These are phyloP conservation scores for Perca schrenkii DNA, from an alignment of 2,113 vertebrate genomes.

Conservation along the genomic window DNA sequence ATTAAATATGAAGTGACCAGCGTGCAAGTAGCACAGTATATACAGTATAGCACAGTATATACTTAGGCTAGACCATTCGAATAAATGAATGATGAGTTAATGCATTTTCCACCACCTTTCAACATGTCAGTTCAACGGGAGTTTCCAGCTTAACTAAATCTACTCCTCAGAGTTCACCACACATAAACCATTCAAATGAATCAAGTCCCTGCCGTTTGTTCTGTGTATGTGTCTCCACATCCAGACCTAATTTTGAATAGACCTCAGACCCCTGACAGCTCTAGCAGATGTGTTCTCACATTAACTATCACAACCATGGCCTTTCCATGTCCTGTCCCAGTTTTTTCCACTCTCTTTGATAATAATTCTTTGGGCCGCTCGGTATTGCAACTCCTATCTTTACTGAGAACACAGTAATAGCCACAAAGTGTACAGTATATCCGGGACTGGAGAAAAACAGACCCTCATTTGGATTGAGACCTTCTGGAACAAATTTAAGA, in stretches of 20 bases:
- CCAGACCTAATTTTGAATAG: conserved; percentile 44
- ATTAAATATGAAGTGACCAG: too few relatives aligned
- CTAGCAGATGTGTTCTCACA: conserved; percentile 38
- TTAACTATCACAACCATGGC: conserved; percentile 36
- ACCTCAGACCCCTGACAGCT: conserved; percentile 36
- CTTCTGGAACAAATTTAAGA: conserved; percentile 53
- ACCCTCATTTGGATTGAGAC: conserved; percentile 31
- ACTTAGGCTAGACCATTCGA: conserved; percentile 6
- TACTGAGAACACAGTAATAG: conserved; percentile 32
- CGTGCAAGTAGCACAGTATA: too few relatives aligned
- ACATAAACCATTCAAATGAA: conserved; percentile 42
- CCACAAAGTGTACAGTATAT: conserved; percentile 26
- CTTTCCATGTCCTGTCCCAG: conserved; percentile 18
- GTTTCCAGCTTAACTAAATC: conserved; percentile 44
- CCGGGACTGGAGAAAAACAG: conserved; percentile 39
- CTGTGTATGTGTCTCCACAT: conserved; percentile 9
- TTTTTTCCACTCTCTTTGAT: neutral
- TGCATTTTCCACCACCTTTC: conserved; percentile 38
- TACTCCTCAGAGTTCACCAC: conserved; percentile 3
- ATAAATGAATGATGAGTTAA: conserved; percentile 41
- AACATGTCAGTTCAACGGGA: conserved; percentile 42
- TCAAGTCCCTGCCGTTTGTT: conserved; percentile 30
- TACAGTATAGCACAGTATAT: neutral
- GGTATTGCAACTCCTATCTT: conserved; percentile 31
- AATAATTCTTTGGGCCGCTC: conserved; percentile 10